Evolutionary conservation across 2,888 invertebrate genomes (phyloP), one percentile per base, ranked within the genome.

Genomic region (Meganola albula): DNA sequence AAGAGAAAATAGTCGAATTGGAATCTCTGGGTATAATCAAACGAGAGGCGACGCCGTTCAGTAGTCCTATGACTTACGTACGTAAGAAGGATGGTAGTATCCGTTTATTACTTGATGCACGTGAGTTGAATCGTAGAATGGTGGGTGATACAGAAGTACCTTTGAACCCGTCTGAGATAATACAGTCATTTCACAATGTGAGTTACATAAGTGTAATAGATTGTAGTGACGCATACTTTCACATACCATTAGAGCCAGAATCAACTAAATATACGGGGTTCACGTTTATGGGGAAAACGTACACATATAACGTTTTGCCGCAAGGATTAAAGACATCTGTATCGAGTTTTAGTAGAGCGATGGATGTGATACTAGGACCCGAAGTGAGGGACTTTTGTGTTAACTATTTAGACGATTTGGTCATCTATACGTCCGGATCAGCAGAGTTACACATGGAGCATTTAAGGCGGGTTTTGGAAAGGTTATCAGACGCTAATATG

Each of bases 351-450:
- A 44, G 43, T 24, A 24, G 55, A 4, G 56, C 54, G 0, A 57
- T 58, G 53, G 54, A 57, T 14, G 4, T 13, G 1, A 47, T 57
- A 7, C 31, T 57, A 12, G 56, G 50, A 1, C 39, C 24, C 4
- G 46, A 51, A 12, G 51, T 53, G 0, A 29, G 40, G 4, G 37
- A 44, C 0, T 58, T 41, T 14, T 58, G 53, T 16, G 48, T 49
- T 0, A 58, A 54, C 26, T 54, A 53, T 31, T 14, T 53, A 1
- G 53, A 53, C 22, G 54, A 54, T 28, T 24, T 58, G 2, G 52
- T 47, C 0, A 44, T 54, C 4, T 31, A 50, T 6, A 48, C 48
- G 0, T 34, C 26, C 0, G 52, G 49, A 0, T 6, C 10, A 5
- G 12, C 47, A 1, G 13, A 35, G 1, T 12, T 41, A 6, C 57